phyloP scores from a whole-genome alignment of 2,113 vertebrate species.

The Lophius piscatorius region DNA sequence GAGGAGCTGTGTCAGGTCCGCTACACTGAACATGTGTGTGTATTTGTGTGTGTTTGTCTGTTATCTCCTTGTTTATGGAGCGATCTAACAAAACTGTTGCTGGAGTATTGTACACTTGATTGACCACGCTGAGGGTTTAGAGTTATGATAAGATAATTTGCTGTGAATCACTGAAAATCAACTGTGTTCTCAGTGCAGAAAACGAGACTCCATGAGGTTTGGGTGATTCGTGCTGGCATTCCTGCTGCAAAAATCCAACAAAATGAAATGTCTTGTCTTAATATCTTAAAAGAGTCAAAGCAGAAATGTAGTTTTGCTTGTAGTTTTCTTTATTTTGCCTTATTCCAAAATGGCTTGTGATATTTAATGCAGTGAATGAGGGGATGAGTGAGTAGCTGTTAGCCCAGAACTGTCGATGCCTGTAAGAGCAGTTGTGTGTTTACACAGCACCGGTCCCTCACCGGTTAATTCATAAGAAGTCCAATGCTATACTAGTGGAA shows the following conservation, averaged over 20 bases:
- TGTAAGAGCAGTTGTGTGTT: no score
- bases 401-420: no score
- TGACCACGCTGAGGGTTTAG: not conserved
- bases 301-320: not conserved
- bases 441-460: slow-evolving; percentile 41
- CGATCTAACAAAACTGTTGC: slow-evolving; percentile 13
- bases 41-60: slow-evolving; percentile 19
- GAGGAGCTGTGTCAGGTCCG: slow-evolving; percentile 33
- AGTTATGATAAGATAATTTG: slow-evolving; percentile 9
- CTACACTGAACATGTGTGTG: slow-evolving; percentile 25
- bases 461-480: no score
- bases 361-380: not conserved
- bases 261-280: slow-evolving; percentile 2
- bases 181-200: slow-evolving; percentile 6
- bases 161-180: slow-evolving; percentile 14
- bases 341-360: not conserved
- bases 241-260: not conserved
- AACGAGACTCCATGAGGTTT: not conserved
- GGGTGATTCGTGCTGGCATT: slow-evolving; percentile 1
- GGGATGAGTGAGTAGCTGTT: no score
- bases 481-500: no score
- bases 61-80: slow-evolving; percentile 38
- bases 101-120: slow-evolving; percentile 17
- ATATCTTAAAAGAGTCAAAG: not conserved
- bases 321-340: not conserved